These are phyloP conservation scores for Eupithecia abbreviata DNA, from an alignment of 2,888 invertebrate species.

Conservation along the genomic window DNA sequence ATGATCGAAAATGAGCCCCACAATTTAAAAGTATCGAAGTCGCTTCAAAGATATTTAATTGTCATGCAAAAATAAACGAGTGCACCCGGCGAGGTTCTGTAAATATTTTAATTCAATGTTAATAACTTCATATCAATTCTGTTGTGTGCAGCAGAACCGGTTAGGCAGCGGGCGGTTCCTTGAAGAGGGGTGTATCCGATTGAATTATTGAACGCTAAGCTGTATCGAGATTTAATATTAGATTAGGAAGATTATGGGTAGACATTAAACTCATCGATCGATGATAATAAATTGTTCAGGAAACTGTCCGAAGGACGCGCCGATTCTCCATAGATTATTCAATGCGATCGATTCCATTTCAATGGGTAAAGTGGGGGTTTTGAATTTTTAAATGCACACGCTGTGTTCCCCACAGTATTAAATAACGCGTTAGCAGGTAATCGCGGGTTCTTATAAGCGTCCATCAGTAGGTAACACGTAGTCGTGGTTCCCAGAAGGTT, in stretches of 20 bases:
- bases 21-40: conserved; percentile 56
- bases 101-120: conserved; percentile 77
- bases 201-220: conserved; percentile 60
- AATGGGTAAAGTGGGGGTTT: conserved; percentile 51
- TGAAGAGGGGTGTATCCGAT: conserved; percentile 56
- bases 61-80: conserved; percentile 75
- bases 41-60: conserved; percentile 65
- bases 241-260: conserved; percentile 49
- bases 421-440: conserved; percentile 50
- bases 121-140: conserved; percentile 70
- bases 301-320: conserved; percentile 41
- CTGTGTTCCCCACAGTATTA: conserved; percentile 48
- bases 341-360: conserved; percentile 58
- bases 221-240: conserved; percentile 59
- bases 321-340: conserved; percentile 54
- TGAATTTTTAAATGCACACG: conserved; percentile 55
- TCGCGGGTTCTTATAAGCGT: conserved; percentile 30
- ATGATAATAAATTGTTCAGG: conserved; percentile 38
- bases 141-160: conserved; percentile 60
- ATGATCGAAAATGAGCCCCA: conserved; percentile 62
- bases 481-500: conserved; percentile 70
- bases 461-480: conserved; percentile 48
- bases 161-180: conserved; percentile 45
- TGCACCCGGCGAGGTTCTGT: conserved; percentile 64
- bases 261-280: conserved; percentile 43